A percentile compares a stretch with the other conserved stretches of the same genome.
These are phyloP conservation scores for Laspeyria flexula DNA, from an alignment of 2,888 invertebrate species.

Conservation along the genomic window DNA sequence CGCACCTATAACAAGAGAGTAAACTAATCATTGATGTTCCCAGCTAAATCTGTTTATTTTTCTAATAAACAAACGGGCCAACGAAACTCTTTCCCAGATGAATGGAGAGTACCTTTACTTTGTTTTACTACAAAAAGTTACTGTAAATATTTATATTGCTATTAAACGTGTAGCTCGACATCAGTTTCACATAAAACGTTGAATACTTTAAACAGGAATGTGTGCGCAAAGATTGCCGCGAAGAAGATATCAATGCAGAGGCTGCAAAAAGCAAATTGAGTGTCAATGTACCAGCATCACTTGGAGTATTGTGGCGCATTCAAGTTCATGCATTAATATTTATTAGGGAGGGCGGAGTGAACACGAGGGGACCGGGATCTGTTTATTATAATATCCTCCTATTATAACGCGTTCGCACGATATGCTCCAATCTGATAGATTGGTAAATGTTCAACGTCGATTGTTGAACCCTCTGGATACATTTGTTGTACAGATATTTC, in stretches of 20 bases:
- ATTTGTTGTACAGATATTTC: conserved; percentile 3
- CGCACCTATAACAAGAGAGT: conserved; percentile 12
- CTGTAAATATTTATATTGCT: conserved; percentile 30
- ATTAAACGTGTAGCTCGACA: conserved; percentile 15
- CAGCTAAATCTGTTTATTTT: conserved; percentile 40
- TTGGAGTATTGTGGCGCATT: conserved; percentile 71
- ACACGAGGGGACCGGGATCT: conserved; percentile 76
- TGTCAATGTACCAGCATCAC: conserved; percentile 85
- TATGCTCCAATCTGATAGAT: conserved; percentile 64
- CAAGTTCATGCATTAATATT: conserved; percentile 85
- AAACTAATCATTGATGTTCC: conserved; percentile 21
- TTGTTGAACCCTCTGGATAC: conserved; percentile 35
- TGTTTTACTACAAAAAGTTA: conserved; percentile 23
- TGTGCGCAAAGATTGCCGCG: conserved; percentile 40
- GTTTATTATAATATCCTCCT: conserved; percentile 85
- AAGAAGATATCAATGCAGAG: conserved; percentile 42
- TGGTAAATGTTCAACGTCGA: conserved; percentile 58
- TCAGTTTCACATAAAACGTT: conserved; percentile 6
- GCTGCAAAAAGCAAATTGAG: conserved; percentile 76
- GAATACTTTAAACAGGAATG: conserved; percentile 12
- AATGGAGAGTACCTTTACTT: conserved; percentile 22
- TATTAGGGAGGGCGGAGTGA: conserved; percentile 74
- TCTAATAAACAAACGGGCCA: conserved; percentile 31
- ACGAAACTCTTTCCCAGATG: conserved; percentile 31
- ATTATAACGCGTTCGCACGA: conserved; percentile 85